Base-by-base conservation (phyloP, 2,113 vertebrate species). In the Genyomyrus donnyi region DNA sequence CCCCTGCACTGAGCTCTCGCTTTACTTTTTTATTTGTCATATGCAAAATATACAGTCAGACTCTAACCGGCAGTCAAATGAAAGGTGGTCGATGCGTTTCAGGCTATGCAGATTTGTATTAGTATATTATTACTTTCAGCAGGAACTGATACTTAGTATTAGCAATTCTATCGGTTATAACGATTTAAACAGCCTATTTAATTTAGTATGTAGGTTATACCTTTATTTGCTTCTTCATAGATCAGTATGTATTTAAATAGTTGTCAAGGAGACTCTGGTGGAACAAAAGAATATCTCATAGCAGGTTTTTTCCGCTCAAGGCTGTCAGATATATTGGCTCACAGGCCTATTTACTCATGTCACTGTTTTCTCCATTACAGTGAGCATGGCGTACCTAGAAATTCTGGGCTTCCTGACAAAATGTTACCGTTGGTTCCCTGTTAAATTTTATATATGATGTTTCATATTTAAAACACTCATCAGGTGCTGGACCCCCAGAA, bases 1-100 rank as follows among this genome's bases (percentile, higher is more conserved):
- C 93, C 93, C 93, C 93, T 92, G 86, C 88, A 92, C 89, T 90
- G 21, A 90, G 70, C 49, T 91, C 70, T 27, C 50, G 70, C 52
- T 88, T 35, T 19, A 84, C 5, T 80, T 9, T 31, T 49, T 52
- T 52, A 58, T 19, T 39, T 42, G 19, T 83, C 39, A 83, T 15
- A 83, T n/a, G 8, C 50, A n/a, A 45, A 27, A 11, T 31, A 58
- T 87, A 15, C n/a, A 49, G 46, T 31, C 62, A 31, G 56, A n/a
- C 9, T 70, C n/a, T 70, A 31, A 70, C n/a, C 62, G 3, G 27
- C 62, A 31, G 62, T 70, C 0, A 70, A 70, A 80, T 80, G 74
- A 77, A 35, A 77, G 70, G 15, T 15, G 70, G 31, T 39, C 11
- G 31, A 77, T 31, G n/a, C 66, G 3, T 74, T 48, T 52, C 31